phyloP scores from a whole-genome alignment of 2,797 vertebrate species.

The Darevskia mixta region DNA sequence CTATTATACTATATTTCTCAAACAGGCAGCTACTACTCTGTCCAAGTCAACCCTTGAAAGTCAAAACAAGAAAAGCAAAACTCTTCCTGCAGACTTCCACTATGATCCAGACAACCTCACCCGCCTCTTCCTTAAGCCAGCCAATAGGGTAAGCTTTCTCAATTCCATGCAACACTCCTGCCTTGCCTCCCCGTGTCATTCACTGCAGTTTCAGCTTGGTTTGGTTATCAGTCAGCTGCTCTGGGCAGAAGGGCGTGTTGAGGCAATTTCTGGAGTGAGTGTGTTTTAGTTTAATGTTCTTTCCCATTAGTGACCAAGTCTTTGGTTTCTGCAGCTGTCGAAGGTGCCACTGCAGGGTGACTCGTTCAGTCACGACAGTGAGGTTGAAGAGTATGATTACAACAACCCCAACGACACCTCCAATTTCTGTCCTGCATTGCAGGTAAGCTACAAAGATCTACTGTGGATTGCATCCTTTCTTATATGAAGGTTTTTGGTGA shows the following conservation, averaged over 20 bases:
- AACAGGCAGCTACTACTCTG: conserved; percentile 86
- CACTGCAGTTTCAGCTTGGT: neutral
- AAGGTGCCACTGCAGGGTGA: conserved; percentile 62
- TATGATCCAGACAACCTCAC: conserved; percentile 84
- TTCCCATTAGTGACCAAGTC: neutral
- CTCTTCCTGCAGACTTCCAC: conserved; percentile 89
- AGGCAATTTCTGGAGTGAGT: neutral
- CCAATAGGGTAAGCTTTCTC: conserved; percentile 80
- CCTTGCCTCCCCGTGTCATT: neutral
- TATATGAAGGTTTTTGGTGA: neutral
- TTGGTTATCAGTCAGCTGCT: neutral
- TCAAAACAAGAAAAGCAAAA: conserved; percentile 84
- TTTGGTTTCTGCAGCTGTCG: conserved; percentile 77
- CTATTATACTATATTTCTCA: neutral
- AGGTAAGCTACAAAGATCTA: conserved; percentile 76
- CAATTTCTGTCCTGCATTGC: conserved; percentile 92
- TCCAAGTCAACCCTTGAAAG: conserved; percentile 85
- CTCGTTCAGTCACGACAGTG: conserved; percentile 81
- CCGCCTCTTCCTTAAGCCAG: conserved; percentile 89
- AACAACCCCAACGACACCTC: conserved; percentile 91
- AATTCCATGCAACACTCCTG: rapidly evolving
- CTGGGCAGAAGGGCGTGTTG: no score
- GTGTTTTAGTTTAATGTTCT: no score
- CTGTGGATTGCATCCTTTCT: neutral
- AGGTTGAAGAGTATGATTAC: conserved; percentile 91